Percentiles rank a stretch among this genome's conserved stretches.
Conservation (phyloP, 2,113 vertebrate species). For the Carettochelys insculpta region DNA sequence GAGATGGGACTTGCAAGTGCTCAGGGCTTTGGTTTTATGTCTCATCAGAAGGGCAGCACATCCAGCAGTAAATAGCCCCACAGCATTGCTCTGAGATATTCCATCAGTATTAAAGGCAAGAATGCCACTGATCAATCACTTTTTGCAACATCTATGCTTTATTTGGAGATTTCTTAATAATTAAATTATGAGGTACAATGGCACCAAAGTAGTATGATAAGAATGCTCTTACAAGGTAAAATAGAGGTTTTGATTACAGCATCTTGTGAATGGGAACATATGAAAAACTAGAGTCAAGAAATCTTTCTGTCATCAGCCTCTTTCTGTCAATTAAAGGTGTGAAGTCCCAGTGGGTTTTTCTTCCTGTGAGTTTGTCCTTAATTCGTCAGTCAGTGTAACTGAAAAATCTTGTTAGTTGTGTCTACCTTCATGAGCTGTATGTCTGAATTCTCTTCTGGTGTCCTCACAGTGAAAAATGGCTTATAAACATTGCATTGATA, state of each 20-base stretch:
- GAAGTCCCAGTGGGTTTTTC: slow-evolving; percentile 63
- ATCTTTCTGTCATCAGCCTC: slow-evolving; percentile 41
- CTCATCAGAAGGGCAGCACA: neutral
- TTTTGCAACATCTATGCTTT: neutral
- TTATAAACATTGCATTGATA: slow-evolving; percentile 69
- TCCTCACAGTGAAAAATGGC: slow-evolving; percentile 60
- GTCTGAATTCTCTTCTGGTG: slow-evolving; percentile 62
- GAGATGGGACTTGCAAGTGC: neutral
- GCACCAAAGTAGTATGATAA: neutral
- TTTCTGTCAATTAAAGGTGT: slow-evolving; percentile 61
- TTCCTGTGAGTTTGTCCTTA: slow-evolving; percentile 59
- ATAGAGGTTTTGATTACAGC: neutral
- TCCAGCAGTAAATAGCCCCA: neutral
- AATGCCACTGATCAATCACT: neutral
- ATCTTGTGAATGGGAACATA: neutral
- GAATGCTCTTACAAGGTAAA: neutral
- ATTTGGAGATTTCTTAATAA: neutral
- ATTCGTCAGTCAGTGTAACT: slow-evolving; percentile 62
- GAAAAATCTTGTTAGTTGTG: slow-evolving; percentile 57
- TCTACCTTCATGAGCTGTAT: slow-evolving; percentile 49
- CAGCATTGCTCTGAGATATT: neutral
- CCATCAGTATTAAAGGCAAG: neutral
- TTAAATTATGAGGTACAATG: neutral
- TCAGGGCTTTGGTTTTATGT: neutral
- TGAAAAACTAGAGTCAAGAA: slow-evolving; percentile 38